phyloP scores from a whole-genome alignment of 2,113 vertebrate genomes.

The Tachycineta bicolor region DNA sequence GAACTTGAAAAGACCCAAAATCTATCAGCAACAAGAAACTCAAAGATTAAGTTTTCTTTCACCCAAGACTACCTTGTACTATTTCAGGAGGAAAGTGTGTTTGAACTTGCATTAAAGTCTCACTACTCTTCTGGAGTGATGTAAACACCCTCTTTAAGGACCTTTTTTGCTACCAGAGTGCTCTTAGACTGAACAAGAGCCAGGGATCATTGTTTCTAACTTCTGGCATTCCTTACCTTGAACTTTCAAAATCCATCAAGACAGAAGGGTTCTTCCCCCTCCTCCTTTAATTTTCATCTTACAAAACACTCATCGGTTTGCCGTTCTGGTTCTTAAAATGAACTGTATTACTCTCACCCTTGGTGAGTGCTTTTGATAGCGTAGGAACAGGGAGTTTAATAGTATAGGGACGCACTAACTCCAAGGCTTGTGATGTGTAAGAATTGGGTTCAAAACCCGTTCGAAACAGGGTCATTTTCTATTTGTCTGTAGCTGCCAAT shows the following conservation, averaged over 20 bases:
- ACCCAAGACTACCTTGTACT: not conserved
- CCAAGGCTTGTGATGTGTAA: not conserved
- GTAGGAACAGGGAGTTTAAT: not conserved
- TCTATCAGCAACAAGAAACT: not conserved
- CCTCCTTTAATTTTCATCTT: not conserved
- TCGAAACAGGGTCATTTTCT: not conserved
- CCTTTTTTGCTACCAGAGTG: not conserved
- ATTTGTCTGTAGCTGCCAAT: not conserved
- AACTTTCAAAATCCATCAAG: not conserved
- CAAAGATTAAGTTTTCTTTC: not conserved
- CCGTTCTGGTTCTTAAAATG: not conserved
- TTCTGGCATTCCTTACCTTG: not conserved
- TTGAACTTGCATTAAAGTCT: conserved; percentile 22
- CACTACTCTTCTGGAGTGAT: conserved; percentile 5
- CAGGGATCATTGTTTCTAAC: not conserved
- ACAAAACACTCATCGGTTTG: not conserved
- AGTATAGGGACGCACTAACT: not conserved
- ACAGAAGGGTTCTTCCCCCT: not conserved
- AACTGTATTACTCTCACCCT: not conserved
- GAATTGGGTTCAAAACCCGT: not conserved
- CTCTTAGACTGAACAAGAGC: not conserved
- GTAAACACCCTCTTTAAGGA: conserved; percentile 40
- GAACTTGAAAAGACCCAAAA: not conserved
- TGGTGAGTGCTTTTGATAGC: not conserved
- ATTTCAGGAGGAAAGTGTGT: conserved; percentile 1